Conservation (phyloP, 2,113 vertebrate genomes). For the Perca flavescens region DNA sequence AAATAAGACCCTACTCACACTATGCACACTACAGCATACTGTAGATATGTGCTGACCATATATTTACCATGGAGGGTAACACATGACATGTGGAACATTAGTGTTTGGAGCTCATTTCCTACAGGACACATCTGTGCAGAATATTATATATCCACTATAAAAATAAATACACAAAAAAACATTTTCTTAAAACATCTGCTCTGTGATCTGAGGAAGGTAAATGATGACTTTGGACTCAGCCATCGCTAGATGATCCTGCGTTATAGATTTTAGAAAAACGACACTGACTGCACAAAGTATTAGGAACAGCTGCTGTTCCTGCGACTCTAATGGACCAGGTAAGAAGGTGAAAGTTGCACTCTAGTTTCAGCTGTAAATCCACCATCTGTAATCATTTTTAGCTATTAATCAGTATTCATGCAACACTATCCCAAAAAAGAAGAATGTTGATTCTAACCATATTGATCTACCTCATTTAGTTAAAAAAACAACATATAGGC, state of each 20-base stretch:
- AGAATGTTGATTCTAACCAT: background rate
- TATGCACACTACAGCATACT: background rate
- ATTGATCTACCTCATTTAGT: background rate
- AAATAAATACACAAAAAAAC: background rate
- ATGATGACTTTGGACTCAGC: slow-evolving; percentile 8
- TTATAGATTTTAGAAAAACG: background rate
- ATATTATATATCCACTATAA: slow-evolving; percentile 15
- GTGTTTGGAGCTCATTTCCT: slow-evolving; percentile 8
- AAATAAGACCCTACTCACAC: background rate
- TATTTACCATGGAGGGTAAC: background rate
- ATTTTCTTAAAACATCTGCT: slow-evolving; percentile 9
- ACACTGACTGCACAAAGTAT: background rate
- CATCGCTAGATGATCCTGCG: background rate
- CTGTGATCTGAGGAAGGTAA: slow-evolving; percentile 16
- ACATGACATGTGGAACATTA: slow-evolving; percentile 9
- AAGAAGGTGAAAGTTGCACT: background rate
- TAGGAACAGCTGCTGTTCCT: slow-evolving; percentile 7
- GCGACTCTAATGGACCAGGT: background rate
- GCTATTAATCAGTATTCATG: background rate
- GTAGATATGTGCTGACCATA: background rate
- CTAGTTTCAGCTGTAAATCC: background rate
- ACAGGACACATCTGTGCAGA: slow-evolving; percentile 1
- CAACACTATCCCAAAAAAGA: background rate
- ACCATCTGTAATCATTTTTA: background rate
- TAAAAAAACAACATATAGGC: background rate